Conservation (phyloP, 2,888 invertebrate species). For the Ashinkailepas kermadecensis region DNA sequence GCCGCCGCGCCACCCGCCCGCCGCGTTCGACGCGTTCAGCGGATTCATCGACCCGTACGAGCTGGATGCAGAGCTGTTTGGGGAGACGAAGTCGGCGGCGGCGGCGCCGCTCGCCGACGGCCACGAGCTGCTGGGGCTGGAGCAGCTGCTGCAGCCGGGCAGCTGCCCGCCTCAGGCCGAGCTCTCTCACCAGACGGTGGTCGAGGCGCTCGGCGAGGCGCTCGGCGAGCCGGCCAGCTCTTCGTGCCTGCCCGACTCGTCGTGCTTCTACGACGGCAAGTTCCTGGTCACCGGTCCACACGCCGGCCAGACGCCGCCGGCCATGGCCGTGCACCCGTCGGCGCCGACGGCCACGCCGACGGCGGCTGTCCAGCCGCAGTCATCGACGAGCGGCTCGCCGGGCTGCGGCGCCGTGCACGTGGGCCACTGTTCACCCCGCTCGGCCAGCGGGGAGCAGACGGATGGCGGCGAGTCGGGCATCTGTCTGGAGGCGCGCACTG, state of each 20-base stretch:
- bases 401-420: background rate
- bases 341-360: conserved; percentile 38
- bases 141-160: background rate
- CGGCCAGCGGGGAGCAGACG: conserved; percentile 37
- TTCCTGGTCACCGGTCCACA: background rate
- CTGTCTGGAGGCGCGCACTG: background rate
- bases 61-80: background rate
- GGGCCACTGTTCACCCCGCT: background rate
- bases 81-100: too few species aligned
- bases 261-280: background rate
- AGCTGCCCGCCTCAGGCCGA: background rate
- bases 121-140: conserved; percentile 5
- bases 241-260: background rate
- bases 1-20: background rate
- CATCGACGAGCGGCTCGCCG: conserved; percentile 42
- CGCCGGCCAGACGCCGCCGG: conserved; percentile 34
- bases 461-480: conserved; percentile 41
- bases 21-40: background rate
- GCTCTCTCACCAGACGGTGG: background rate
- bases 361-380: conserved; percentile 56
- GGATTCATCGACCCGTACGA: background rate
- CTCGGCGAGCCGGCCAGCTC: background rate
- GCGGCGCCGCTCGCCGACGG: background rate
- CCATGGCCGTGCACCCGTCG: background rate
- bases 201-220: background rate